phyloP scores from a whole-genome alignment of 1,140 invertebrate genomes.

The Drosophila miranda region DNA sequence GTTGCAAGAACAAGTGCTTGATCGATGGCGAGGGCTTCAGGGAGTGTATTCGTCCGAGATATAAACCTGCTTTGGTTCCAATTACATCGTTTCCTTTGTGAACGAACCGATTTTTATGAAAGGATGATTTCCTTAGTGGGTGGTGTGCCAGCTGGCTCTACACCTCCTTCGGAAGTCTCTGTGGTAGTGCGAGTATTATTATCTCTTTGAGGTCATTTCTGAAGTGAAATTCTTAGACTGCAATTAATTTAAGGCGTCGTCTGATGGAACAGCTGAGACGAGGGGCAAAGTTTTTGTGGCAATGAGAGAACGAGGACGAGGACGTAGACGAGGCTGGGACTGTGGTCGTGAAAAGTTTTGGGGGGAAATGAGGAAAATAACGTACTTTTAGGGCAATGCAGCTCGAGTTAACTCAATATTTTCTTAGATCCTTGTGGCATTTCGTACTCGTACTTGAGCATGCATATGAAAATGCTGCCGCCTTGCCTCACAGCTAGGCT shows the following conservation, averaged over 20 bases:
- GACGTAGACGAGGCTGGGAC: neutral
- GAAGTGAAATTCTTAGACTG: slow-evolving; percentile 7
- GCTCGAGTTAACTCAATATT: slow-evolving; percentile 52
- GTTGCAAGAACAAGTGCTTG: too few species aligned
- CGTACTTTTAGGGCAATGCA: slow-evolving; percentile 40
- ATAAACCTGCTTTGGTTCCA: too few species aligned
- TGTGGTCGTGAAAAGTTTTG: slow-evolving; percentile 24
- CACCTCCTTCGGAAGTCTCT: too few species aligned
- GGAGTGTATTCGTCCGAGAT: too few species aligned
- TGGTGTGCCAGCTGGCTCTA: too few species aligned
- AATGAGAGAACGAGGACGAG: slow-evolving; percentile 2
- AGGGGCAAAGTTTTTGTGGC: slow-evolving; percentile 18
- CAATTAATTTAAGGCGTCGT: slow-evolving; percentile 29
- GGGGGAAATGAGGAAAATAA: slow-evolving; percentile 43
- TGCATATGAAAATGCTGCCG: slow-evolving; percentile 42
- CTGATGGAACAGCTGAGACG: slow-evolving; percentile 16
- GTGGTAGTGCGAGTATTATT: slow-evolving; percentile 3
- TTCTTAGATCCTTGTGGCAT: slow-evolving; percentile 46
- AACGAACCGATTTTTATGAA: too few species aligned
- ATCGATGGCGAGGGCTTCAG: too few species aligned
- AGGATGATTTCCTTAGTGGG: too few species aligned
- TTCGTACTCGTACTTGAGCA: slow-evolving; percentile 46
- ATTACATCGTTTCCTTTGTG: too few species aligned
- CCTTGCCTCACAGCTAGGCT: slow-evolving; percentile 9
- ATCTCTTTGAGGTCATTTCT: slow-evolving; percentile 28